These are phyloP conservation scores for Andinoacara biseriatus DNA, from an alignment of 2,113 vertebrate genomes.

Conservation along the genomic window DNA sequence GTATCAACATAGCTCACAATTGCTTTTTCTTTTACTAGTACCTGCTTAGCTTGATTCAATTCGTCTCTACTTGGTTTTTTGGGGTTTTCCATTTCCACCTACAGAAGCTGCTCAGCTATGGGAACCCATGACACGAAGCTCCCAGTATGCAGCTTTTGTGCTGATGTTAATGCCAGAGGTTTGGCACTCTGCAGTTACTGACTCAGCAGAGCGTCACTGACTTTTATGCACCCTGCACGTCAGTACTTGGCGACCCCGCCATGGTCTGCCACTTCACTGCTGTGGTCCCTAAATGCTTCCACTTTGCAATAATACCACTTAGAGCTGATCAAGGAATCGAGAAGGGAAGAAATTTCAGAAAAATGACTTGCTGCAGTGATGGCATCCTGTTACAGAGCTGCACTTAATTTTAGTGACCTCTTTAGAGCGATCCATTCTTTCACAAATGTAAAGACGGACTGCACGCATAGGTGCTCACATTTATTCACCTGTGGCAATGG, in stretches of 20 bases:
- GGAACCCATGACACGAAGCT: neutral
- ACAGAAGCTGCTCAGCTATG: neutral
- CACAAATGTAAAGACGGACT: neutral
- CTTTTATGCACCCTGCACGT: neutral
- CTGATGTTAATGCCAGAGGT: neutral
- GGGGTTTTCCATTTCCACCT: neutral
- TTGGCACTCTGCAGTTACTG: neutral
- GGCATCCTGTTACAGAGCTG: neutral
- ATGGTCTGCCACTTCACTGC: neutral
- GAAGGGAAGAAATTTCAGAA: neutral
- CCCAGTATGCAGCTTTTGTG: neutral
- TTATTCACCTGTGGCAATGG: neutral
- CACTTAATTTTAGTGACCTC: neutral
- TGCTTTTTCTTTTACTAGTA: no score
- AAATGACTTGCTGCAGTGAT: neutral
- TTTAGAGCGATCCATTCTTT: neutral
- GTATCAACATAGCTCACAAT: neutral
- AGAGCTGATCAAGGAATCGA: neutral
- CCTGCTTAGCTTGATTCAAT: no score
- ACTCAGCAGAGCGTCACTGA: neutral
- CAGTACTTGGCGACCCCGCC: neutral
- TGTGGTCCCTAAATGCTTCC: neutral
- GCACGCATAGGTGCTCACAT: neutral
- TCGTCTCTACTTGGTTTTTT: no score
- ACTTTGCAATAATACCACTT: neutral